Conservation (phyloP, 1,140 invertebrate genomes). For the Drosophila hydei region DNA sequence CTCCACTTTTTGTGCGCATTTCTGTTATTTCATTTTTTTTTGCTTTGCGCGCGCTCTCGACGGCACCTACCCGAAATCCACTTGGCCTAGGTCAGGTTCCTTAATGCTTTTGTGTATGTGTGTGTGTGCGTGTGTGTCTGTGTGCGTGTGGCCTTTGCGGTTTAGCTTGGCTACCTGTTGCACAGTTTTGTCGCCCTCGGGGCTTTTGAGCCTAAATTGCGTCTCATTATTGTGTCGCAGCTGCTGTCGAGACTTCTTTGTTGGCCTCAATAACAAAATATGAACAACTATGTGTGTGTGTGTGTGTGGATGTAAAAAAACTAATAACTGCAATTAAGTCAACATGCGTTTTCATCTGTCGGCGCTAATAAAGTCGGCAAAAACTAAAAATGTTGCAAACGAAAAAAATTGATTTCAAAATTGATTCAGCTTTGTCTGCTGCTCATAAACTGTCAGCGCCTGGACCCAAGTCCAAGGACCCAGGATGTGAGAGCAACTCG, state of each 20-base stretch:
- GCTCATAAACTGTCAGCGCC: slow-evolving; percentile 71
- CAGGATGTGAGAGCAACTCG: slow-evolving; percentile 10
- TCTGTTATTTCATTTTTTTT: slow-evolving; percentile 5
- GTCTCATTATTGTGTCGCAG: slow-evolving; percentile 64
- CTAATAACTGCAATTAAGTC: slow-evolving; percentile 79
- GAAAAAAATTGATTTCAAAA: slow-evolving; percentile 71
- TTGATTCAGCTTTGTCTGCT: slow-evolving; percentile 39
- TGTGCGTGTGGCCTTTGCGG: slow-evolving; percentile 71
- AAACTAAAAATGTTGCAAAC: background rate
- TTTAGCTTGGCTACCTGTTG: slow-evolving; percentile 71
- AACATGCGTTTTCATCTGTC: slow-evolving; percentile 65
- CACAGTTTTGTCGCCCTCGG: slow-evolving; percentile 37
- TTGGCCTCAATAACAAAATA: slow-evolving; percentile 6
- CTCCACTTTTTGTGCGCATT: slow-evolving; percentile 38
- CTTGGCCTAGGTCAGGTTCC: slow-evolving; percentile 78
- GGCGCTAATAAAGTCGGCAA: slow-evolving; percentile 58
- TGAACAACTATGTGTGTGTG: slow-evolving; percentile 23
- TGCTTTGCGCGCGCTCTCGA: background rate
- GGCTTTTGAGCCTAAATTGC: slow-evolving; percentile 47
- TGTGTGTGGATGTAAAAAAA: background rate
- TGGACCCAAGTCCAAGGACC: background rate
- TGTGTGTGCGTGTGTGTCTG: slow-evolving; percentile 42
- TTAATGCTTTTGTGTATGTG: slow-evolving; percentile 12
- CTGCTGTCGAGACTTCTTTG: slow-evolving; percentile 41
- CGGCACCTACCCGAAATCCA: slow-evolving; percentile 73